Conservation (phyloP, 2,888 invertebrate genomes). For the Cacoxenus indagator region DNA sequence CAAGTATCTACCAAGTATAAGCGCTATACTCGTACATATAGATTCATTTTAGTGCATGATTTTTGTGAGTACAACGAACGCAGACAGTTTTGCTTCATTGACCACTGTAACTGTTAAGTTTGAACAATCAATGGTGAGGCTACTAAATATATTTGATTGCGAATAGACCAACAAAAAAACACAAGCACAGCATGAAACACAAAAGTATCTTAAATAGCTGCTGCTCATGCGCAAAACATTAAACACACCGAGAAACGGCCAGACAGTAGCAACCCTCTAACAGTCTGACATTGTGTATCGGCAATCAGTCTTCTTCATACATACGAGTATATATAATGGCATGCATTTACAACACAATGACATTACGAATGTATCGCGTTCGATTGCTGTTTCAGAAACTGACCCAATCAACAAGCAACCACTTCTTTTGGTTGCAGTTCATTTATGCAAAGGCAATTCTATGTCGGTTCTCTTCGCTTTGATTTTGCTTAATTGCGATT, state of each 20-base stretch:
- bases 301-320: neutral
- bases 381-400: too few relatives aligned
- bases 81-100: neutral
- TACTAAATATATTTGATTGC: neutral
- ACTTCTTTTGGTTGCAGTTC: too few relatives aligned
- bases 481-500: slow-evolving; percentile 34
- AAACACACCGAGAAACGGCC: neutral
- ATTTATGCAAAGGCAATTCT: too few relatives aligned
- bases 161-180: neutral
- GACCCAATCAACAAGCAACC: too few relatives aligned
- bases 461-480: too few relatives aligned
- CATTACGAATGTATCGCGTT: too few relatives aligned
- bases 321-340: slow-evolving; percentile 24
- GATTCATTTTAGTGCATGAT: neutral
- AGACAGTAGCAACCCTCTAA: neutral
- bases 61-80: neutral
- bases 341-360: too few relatives aligned
- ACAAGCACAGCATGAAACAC: neutral
- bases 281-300: neutral
- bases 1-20: neutral
- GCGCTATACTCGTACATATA: neutral
- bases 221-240: neutral
- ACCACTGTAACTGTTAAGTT: neutral
- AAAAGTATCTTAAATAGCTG: neutral
- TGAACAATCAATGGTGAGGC: neutral